Evolutionary conservation across 2,888 invertebrate species (phyloP).

Genomic region (Synergus gifuensis): DNA sequence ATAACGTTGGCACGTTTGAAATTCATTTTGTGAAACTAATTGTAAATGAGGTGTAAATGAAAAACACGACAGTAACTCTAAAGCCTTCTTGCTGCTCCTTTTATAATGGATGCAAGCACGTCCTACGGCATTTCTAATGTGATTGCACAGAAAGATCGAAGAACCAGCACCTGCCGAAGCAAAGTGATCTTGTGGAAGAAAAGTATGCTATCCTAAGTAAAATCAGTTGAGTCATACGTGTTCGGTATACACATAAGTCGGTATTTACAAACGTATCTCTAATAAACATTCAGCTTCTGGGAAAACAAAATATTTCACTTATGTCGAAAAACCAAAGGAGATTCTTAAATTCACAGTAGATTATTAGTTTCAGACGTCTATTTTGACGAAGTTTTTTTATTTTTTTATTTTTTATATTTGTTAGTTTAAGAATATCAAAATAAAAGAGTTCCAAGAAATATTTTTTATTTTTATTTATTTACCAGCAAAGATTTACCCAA

Average conservation of each 20-base stretch:
- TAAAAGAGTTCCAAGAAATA: too few species aligned
- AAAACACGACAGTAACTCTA: background rate
- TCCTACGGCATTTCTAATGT: background rate
- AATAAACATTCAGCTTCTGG: background rate
- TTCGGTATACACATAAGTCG: background rate
- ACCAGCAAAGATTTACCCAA: too few species aligned
- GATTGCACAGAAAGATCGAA: constrained; percentile 4
- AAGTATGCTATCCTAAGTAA: constrained; percentile 16
- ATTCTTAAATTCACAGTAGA: background rate
- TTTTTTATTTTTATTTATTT: too few species aligned
- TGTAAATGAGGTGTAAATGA: constrained; percentile 13
- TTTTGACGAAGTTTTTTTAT: too few species aligned
- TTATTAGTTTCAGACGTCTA: too few species aligned
- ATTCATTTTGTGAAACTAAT: background rate
- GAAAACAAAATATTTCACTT: constrained; percentile 11
- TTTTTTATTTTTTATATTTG: too few species aligned
- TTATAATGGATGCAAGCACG: background rate
- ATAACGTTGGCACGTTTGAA: background rate
- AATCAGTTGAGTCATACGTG: constrained; percentile 9
- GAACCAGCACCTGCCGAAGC: background rate
- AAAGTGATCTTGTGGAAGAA: background rate
- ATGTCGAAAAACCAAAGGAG: background rate
- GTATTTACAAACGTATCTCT: background rate
- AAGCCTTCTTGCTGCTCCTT: background rate
- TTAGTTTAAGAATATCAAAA: too few species aligned